Conservation (phyloP, 1,140 invertebrate species). For the Adoxophyes honmai region DNA sequence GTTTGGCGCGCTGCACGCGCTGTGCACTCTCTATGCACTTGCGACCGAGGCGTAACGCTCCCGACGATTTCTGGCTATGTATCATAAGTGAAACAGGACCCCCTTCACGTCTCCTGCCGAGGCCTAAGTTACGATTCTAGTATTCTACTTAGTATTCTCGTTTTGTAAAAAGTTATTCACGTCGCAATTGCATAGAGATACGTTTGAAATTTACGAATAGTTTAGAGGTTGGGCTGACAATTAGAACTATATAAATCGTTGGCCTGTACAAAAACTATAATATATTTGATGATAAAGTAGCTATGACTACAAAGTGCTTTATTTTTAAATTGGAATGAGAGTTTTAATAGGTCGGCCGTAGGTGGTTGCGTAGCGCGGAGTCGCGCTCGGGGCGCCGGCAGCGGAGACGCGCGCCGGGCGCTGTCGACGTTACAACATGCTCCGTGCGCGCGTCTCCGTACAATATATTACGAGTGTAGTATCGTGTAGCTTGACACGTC, state of each 20-base stretch:
- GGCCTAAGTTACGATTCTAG: conserved; percentile 17
- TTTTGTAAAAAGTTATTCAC: conserved; percentile 27
- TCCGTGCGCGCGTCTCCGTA: background rate
- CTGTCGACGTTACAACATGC: background rate
- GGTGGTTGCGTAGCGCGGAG: background rate
- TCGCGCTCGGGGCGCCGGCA: background rate
- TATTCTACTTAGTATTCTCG: conserved; percentile 16
- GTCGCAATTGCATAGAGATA: conserved; percentile 31
- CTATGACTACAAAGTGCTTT: conserved; percentile 41
- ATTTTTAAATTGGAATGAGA: conserved; percentile 37
- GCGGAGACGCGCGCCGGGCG: background rate
- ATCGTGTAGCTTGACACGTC: background rate
- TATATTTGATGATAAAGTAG: conserved; percentile 38
- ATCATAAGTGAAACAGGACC: background rate
- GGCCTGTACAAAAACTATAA: conserved; percentile 50
- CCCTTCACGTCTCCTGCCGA: background rate
- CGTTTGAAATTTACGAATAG: conserved; percentile 11
- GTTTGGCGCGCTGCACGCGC: too few species aligned
- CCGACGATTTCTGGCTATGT: conserved; percentile 2
- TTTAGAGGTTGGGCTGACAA: conserved; percentile 23
- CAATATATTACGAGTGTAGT: background rate
- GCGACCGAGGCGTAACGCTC: background rate
- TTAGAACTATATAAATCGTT: conserved; percentile 29
- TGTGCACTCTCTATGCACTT: conserved; percentile 19
- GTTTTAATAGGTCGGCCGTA: conserved; percentile 17